Evolutionary conservation across 2,888 invertebrate genomes (phyloP).

Genomic region (Lithophane semibrunnea): DNA sequence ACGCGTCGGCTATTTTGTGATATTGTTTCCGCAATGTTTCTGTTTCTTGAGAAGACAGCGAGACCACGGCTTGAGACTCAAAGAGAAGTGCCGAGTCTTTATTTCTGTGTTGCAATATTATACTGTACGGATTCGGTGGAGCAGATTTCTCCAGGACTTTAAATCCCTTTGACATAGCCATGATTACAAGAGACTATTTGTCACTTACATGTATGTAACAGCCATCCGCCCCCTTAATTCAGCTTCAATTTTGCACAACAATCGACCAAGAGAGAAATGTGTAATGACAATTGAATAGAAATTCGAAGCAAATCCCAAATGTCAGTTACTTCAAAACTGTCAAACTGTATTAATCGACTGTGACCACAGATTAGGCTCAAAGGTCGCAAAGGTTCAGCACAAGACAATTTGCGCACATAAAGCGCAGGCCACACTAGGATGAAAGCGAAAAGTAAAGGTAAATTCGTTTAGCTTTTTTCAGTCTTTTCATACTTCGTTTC

Average conservation of each 20-base stretch:
- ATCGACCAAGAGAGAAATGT: conserved; percentile 59
- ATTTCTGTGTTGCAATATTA: conserved; percentile 96
- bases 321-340: conserved; percentile 60
- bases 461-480: too few species aligned
- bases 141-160: conserved; percentile 97
- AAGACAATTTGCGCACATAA: too few species aligned
- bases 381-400: too few species aligned
- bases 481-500: too few species aligned
- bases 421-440: too few species aligned
- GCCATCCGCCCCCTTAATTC: conserved; percentile 81
- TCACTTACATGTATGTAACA: conserved; percentile 70
- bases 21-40: conserved; percentile 97
- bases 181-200: conserved; percentile 77
- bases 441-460: too few species aligned
- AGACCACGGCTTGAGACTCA: conserved; percentile 97
- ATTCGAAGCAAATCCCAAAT: conserved; percentile 47
- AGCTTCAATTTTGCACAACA: conserved; percentile 56
- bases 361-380: too few species aligned
- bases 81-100: conserved; percentile 96
- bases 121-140: conserved; percentile 96
- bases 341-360: conserved; percentile 43
- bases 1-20: conserved; percentile 97
- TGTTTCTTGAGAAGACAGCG: conserved; percentile 96
- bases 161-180: conserved; percentile 99
- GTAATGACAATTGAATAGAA: conserved; percentile 49